phyloP scores from a whole-genome alignment of 2,888 invertebrate genomes.

The Sarcophaga subvicina region DNA sequence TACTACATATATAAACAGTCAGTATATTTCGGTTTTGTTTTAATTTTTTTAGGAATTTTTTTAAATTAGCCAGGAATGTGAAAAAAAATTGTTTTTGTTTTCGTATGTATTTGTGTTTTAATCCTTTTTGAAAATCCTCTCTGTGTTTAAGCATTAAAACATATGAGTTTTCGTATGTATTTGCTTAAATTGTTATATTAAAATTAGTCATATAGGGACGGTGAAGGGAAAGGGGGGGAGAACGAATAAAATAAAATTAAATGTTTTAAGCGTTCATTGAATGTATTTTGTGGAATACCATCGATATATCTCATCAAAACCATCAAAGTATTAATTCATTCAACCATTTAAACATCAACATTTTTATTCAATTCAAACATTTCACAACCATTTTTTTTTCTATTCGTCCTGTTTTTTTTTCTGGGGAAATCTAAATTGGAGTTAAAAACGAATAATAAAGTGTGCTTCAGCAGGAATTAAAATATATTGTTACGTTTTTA shows the following conservation, averaged over 20 bases:
- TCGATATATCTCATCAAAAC: slow-evolving; percentile 15
- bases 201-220: too few species aligned
- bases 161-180: too few species aligned
- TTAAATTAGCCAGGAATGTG: too few species aligned
- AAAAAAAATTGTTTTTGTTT: background rate
- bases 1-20: too few species aligned
- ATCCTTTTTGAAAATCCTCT: background rate
- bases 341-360: slow-evolving; percentile 26
- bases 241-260: too few species aligned
- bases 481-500: background rate
- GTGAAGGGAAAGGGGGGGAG: too few species aligned
- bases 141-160: background rate
- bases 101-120: background rate
- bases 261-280: background rate
- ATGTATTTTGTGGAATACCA: slow-evolving; percentile 23
- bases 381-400: background rate
- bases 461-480: background rate
- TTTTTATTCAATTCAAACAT: slow-evolving; percentile 7
- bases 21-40: too few species aligned
- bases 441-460: background rate
- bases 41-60: too few species aligned
- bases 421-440: background rate
- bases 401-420: background rate
- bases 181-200: too few species aligned
- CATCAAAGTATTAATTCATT: slow-evolving; percentile 23